Conservation (phyloP, 2,888 invertebrate species). For the Acronicta psi region DNA sequence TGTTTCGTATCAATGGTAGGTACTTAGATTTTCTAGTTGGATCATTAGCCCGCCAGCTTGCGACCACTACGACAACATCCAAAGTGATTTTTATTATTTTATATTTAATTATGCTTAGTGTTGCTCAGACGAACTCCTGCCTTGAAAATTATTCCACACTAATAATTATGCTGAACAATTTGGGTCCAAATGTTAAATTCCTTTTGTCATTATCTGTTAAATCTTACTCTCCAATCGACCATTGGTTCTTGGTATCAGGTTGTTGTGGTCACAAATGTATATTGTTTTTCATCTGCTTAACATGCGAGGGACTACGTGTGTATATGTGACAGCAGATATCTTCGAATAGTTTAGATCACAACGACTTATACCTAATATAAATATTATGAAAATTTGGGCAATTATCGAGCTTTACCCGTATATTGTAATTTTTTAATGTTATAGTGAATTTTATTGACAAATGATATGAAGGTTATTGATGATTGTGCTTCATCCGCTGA, state of each 20-base stretch:
- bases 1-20: not conserved
- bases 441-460: constrained; percentile 35
- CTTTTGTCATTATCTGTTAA: constrained; percentile 40
- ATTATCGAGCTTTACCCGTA: constrained; percentile 57
- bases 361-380: constrained; percentile 36
- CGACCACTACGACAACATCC: not conserved
- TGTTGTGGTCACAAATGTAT: not conserved
- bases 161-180: constrained; percentile 31
- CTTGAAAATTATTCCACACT: constrained; percentile 17
- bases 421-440: constrained; percentile 47
- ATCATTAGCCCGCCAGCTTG: not conserved
- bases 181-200: constrained; percentile 51
- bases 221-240: constrained; percentile 11
- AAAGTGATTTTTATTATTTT: not conserved
- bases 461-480: constrained; percentile 3
- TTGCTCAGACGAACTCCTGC: constrained; percentile 2
- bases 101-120: no score
- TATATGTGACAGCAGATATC: not conserved
- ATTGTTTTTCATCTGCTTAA: constrained; percentile 9
- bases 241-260: not conserved
- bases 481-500: not conserved
- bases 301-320: not conserved
- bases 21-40: constrained; percentile 1
- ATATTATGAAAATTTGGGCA: constrained; percentile 52
- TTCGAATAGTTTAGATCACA: constrained; percentile 22